These are phyloP conservation scores for Stigmatopora nigra DNA, from an alignment of 2,113 vertebrate genomes.

Conservation along the genomic window DNA sequence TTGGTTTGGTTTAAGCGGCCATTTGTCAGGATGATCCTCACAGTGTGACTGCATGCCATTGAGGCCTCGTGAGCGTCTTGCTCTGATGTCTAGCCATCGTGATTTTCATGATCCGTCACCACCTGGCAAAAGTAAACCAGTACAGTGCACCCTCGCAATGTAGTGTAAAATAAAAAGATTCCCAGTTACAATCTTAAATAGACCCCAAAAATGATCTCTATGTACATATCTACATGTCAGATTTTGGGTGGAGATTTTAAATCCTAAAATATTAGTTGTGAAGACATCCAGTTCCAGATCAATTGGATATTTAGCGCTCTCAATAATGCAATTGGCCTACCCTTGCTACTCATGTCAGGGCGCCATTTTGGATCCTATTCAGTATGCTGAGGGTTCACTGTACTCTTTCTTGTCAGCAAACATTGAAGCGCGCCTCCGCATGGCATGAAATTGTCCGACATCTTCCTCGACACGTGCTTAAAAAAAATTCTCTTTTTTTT, in stretches of 20 bases:
- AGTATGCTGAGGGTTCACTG: not conserved
- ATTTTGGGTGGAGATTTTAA: not conserved
- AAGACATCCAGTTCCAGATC: too few species aligned
- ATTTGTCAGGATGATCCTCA: slow-evolving; percentile 35
- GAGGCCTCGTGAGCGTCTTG: slow-evolving; percentile 43
- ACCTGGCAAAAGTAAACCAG: not conserved
- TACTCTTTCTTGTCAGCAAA: not conserved
- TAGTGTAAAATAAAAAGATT: not conserved
- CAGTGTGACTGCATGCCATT: slow-evolving; percentile 54
- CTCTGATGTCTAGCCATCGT: slow-evolving; percentile 1
- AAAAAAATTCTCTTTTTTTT: too few species aligned
- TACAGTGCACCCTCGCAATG: not conserved
- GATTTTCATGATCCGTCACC: not conserved
- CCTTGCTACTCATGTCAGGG: too few species aligned
- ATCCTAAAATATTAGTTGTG: too few species aligned
- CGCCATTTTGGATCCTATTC: too few species aligned
- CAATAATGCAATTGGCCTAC: not conserved
- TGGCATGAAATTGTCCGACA: slow-evolving; percentile 50
- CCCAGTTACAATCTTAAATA: too few species aligned
- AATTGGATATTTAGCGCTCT: too few species aligned
- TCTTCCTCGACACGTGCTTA: slow-evolving; percentile 3
- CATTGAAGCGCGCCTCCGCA: not conserved
- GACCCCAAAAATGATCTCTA: too few species aligned
- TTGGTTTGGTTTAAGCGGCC: slow-evolving; percentile 41
- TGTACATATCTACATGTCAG: not conserved